Base-by-base conservation (phyloP, 1,140 invertebrate genomes). In the Rhyacophila brunnea region DNA sequence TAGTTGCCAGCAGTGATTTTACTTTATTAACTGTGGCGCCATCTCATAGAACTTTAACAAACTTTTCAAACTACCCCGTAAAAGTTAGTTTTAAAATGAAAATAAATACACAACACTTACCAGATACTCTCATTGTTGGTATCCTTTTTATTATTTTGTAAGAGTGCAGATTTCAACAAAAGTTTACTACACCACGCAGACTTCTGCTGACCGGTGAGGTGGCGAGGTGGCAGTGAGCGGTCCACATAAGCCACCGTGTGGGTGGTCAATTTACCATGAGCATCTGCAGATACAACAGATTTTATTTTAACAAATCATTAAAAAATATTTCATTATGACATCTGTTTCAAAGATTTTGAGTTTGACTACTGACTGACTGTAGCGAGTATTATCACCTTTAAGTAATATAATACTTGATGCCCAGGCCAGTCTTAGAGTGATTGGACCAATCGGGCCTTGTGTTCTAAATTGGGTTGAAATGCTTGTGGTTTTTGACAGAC, bases 201-300 rank as follows among this genome's bases (percentile, higher is more conserved):
- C 50, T 78, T 75, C 62, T 80, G 61, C 1, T 67, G 14, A 35
- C 64, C 17, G 35, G 63, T 74, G n/a, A 67, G 67, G 18, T 51
- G 50, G 28, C 44, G 53, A 44, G 71, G 62, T 32, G 76, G 75
- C 35, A 78, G 62, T 35, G 70, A 65, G 62, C 80, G 78, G 58
- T 80, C 74, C 9, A 81, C 60, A 53, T 74, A 80, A 28, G 77
- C 67, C 47, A 79, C 60, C 58, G 72, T 47, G 42, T 60, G 62
- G 35, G 4, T 79, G 58, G 72, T 75, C 4, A 40, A 59, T 20
- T 67, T 65, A 4, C 34, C 43, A 32, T 36, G 59, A 23, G 49
- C 55, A 64, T 66, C 55, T 58, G 23, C 58, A 64, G 15, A 60
- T 60, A 61, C 59, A 23, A 47, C 14, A 20, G 2, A 23, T 28